A percentile compares a stretch with the other conserved stretches of the same genome.
These are phyloP conservation scores for Disparrhopalites patrizii DNA, from an alignment of 2,888 invertebrate genomes.

Conservation along the genomic window DNA sequence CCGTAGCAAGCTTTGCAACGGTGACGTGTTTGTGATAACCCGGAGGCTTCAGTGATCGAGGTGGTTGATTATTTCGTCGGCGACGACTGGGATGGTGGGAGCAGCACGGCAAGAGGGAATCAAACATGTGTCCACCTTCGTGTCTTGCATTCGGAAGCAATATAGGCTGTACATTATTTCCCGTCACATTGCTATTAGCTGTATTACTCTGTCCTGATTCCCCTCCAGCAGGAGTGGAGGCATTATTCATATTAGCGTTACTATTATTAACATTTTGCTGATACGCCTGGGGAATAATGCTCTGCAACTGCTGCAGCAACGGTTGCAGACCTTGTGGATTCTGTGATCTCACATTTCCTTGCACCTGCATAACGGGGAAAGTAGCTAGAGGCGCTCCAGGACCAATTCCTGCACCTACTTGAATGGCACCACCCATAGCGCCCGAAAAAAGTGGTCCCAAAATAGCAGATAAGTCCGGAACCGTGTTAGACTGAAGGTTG, in stretches of 20 bases:
- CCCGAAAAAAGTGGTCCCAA: conserved; percentile 27
- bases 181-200: background rate
- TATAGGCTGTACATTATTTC: background rate
- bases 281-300: too few relatives aligned
- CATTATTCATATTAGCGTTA: background rate
- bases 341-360: conserved; percentile 7
- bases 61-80: background rate
- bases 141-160: conserved; percentile 28
- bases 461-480: conserved; percentile 31
- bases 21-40: background rate
- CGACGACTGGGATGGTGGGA: conserved; percentile 34
- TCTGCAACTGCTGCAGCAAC: background rate
- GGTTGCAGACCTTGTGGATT: conserved; percentile 5
- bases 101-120: conserved; percentile 40
- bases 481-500: conserved; percentile 26
- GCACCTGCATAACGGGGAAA: background rate
- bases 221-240: background rate
- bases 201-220: background rate
- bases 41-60: too few relatives aligned
- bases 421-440: conserved; percentile 17
- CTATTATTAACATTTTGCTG: too few relatives aligned
- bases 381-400: conserved; percentile 13
- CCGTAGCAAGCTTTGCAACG: conserved; percentile 14
- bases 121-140: conserved; percentile 39
- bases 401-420: conserved; percentile 16